Evolutionary conservation across 1,140 invertebrate species (phyloP), one percentile per base, ranked within the genome.

Genomic region (Gryon sp.): DNA sequence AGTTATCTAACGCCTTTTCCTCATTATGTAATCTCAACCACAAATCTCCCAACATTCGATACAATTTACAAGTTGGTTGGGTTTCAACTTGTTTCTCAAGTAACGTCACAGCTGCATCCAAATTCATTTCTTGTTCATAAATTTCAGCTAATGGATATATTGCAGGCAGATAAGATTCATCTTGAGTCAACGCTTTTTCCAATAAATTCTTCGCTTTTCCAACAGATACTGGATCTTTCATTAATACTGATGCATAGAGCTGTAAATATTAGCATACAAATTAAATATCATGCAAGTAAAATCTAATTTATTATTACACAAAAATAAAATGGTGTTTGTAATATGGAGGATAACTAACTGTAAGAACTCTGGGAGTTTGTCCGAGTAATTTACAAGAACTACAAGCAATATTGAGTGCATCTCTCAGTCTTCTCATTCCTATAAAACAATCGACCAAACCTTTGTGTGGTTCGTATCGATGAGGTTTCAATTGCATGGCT

Each of bases 391-490:
- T 94, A 57, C 92, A 92, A 55, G 92, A 92, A 83, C 90, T 91
- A 40, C 90, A 91, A 2, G 93, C 93, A 80, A 93, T 90, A 16
- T 91, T 91, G 2, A 93, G 84, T 1, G 94, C 94, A 84, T 95
- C 94, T 82, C 92, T 87, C 41, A 91, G 85, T 32, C 93, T 87
- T 68, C 92, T 90, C 85, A 92, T 90, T 6, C 91, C 90, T 26
- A 93, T 84, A 78, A 94, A 94, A 83, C 92, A 93, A 75, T 94
- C 92, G 4, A 94, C 92, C 19, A 95, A 83, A 15, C 93, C 93
- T 87, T 93, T 92, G 78, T 95, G 92, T 2, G 92, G 90, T 82
- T 95, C 94, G 66, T 90, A 91, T 8, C 90, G 87, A 73, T 90
- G 88, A 0, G 88, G 86, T 24, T 89, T 89, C 22, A 91, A 84